These are phyloP conservation scores for Spongia lamella DNA, from an alignment of 37 sponge, comb jelly and placozoan genomes.

Conservation along the genomic window DNA sequence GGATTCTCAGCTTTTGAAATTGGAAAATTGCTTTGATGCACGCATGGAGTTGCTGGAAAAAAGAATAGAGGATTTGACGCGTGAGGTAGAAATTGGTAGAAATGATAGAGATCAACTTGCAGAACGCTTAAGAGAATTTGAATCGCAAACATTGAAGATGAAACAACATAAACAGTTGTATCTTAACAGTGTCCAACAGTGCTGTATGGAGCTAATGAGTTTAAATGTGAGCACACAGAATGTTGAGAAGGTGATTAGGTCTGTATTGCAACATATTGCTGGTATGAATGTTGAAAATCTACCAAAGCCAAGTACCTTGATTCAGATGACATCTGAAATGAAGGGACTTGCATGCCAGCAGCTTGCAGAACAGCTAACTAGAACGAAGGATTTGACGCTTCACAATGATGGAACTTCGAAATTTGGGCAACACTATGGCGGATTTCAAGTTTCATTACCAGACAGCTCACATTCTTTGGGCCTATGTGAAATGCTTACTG, in stretches of 20 bases:
- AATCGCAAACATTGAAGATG: too few relatives aligned
- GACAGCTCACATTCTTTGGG: background rate
- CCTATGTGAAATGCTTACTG: constrained; percentile 5
- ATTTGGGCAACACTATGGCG: constrained; percentile 20
- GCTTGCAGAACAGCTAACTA: background rate
- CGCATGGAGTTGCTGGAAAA: too few relatives aligned
- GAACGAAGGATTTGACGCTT: background rate
- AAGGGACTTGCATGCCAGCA: background rate
- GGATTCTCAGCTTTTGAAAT: too few relatives aligned
- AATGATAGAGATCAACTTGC: too few relatives aligned
- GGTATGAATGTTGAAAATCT: background rate
- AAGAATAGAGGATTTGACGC: too few relatives aligned
- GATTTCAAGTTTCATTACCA: constrained; percentile 3
- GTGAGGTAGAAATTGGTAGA: too few relatives aligned
- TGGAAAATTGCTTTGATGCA: too few relatives aligned
- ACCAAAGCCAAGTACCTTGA: constrained; percentile 4
- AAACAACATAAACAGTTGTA: too few relatives aligned
- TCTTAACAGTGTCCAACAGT: background rate
- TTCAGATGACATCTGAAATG: background rate
- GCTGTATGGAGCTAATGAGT: constrained; percentile 4
- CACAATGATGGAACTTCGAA: constrained; percentile 35
- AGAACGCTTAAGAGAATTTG: too few relatives aligned
- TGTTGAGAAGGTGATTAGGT: background rate
- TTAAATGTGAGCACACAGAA: background rate
- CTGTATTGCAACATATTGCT: constrained; percentile 11